Percentiles rank a stretch among this genome's conserved stretches.
These are phyloP conservation scores for Lepus europaeus DNA, from an alignment of 2,113 vertebrate genomes.

Conservation along the genomic window DNA sequence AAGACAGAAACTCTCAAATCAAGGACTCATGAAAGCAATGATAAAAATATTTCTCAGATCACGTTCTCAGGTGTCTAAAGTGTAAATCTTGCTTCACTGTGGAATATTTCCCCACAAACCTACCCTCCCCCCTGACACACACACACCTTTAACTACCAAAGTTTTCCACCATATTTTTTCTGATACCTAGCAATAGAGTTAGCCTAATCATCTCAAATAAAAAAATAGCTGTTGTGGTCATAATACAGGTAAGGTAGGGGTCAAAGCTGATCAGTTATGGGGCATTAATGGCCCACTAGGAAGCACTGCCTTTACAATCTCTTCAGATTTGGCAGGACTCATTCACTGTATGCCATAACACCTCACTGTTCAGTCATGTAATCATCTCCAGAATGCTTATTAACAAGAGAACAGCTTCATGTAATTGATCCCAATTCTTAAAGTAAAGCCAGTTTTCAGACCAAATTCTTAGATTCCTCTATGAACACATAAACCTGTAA, in stretches of 20 bases:
- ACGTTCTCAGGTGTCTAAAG: not conserved
- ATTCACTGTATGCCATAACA: not conserved
- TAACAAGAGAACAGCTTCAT: not conserved
- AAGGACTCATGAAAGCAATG: not conserved
- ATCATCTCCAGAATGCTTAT: constrained; percentile 10
- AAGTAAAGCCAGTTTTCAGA: constrained; percentile 7
- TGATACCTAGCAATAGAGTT: not conserved
- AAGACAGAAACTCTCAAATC: constrained; percentile 6
- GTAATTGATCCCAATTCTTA: not conserved
- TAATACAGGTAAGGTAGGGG: not conserved
- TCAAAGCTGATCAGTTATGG: not conserved
- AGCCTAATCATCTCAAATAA: not conserved
- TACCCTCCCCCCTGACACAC: no score
- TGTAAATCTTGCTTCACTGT: not conserved
- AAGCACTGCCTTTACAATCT: not conserved
- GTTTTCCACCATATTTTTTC: not conserved
- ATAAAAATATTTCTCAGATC: not conserved
- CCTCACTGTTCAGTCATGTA: not conserved
- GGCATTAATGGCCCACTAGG: not conserved
- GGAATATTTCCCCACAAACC: not conserved
- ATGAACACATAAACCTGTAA: constrained; percentile 18
- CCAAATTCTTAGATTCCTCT: not conserved
- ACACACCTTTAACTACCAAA: not conserved
- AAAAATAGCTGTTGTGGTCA: not conserved
- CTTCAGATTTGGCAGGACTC: not conserved